A percentile compares a stretch with the other conserved stretches of the same genome.
phyloP scores from a whole-genome alignment of 2,113 vertebrate species.

The Edolisoma coerulescens region DNA sequence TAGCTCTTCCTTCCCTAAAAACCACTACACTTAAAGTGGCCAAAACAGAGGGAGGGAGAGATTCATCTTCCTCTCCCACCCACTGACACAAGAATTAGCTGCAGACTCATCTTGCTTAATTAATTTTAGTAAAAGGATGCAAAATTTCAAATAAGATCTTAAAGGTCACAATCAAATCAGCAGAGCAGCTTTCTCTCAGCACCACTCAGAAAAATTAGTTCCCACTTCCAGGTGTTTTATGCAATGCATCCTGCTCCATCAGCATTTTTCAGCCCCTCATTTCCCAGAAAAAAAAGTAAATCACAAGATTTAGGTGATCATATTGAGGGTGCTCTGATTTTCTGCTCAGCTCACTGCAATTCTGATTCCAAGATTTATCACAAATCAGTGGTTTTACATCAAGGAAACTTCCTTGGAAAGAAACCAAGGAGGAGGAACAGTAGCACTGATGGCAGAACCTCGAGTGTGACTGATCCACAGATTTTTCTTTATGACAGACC shows the following conservation, averaged over 20 bases:
- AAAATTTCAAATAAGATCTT: not conserved
- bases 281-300: not conserved
- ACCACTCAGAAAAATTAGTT: not conserved
- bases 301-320: not conserved
- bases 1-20: not conserved
- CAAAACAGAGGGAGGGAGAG: not conserved
- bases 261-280: not conserved
- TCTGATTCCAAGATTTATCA: not conserved
- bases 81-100: not conserved
- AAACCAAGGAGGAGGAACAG: not conserved
- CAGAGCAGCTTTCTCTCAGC: not conserved
- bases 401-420: not conserved
- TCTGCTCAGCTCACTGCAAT: not conserved
- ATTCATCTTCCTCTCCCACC: not conserved
- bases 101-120: not conserved
- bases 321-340: not conserved
- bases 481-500: not conserved
- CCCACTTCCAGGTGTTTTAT: not conserved
- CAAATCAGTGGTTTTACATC: not conserved
- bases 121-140: not conserved
- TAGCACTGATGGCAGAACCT: not conserved
- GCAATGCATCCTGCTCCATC: not conserved
- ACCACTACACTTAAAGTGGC: not conserved
- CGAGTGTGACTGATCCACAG: not conserved
- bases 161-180: not conserved